These are phyloP conservation scores for Ellobius talpinus DNA, from an alignment of 2,113 vertebrate species.

Conservation along the genomic window DNA sequence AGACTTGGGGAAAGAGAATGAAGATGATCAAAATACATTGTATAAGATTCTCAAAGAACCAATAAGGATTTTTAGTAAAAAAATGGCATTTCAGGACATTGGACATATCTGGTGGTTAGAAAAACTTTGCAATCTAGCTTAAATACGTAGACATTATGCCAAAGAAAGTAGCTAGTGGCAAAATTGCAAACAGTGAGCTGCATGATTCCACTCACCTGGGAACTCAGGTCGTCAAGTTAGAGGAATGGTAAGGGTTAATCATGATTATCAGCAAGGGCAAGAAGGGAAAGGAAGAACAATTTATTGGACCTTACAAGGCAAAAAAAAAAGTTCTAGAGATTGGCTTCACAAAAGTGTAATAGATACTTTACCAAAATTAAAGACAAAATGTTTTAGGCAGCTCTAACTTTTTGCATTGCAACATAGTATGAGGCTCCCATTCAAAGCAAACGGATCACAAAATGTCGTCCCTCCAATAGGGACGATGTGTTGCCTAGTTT, in stretches of 20 bases:
- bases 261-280: fast-evolving
- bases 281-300: background rate
- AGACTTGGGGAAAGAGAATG: background rate
- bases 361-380: background rate
- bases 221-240: background rate
- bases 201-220: background rate
- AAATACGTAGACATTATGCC: background rate
- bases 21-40: background rate
- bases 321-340: background rate
- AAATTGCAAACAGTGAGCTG: background rate
- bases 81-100: background rate
- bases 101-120: background rate
- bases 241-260: background rate
- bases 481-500: no score
- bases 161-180: background rate
- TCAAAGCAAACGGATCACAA: background rate
- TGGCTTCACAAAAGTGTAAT: background rate
- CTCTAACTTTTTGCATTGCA: background rate
- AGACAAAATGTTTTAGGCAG: background rate
- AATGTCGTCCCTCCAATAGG: background rate
- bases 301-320: background rate
- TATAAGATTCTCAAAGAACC: background rate
- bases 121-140: background rate
- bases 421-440: background rate
- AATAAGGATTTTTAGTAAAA: background rate